Evolutionary conservation across 2,888 invertebrate genomes (phyloP).

Genomic region (Elmis aenea): DNA sequence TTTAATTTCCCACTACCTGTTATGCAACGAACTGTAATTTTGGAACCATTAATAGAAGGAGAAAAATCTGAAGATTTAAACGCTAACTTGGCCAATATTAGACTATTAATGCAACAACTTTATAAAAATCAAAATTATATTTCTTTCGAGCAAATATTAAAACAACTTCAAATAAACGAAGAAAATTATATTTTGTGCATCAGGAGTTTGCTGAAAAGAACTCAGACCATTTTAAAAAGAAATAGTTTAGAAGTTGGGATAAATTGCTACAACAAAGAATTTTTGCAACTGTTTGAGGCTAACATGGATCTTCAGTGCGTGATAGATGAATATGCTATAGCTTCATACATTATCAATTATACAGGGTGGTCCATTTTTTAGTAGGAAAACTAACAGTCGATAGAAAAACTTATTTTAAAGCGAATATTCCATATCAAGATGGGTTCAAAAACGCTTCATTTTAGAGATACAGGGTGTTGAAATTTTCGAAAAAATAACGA

Average conservation of each 20-base stretch:
- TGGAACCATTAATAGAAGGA: conserved; percentile 12
- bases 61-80: too few species aligned
- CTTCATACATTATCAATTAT: conserved; percentile 27
- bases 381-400: too few species aligned
- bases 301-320: conserved; percentile 26
- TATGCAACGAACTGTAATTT: conserved; percentile 13
- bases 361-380: too few species aligned
- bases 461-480: too few species aligned
- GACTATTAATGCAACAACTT: too few species aligned
- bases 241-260: conserved; percentile 19
- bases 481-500: too few species aligned
- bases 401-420: too few species aligned
- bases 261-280: conserved; percentile 24
- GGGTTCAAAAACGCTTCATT: too few species aligned
- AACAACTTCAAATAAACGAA: conserved; percentile 1
- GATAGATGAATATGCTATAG: conserved; percentile 23
- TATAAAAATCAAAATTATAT: too few species aligned
- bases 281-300: conserved; percentile 24
- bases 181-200: background rate
- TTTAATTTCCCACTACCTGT: conserved; percentile 19
- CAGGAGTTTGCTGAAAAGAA: background rate
- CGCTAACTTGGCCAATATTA: too few species aligned
- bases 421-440: too few species aligned
- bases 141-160: conserved; percentile 2
- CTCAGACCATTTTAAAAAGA: conserved; percentile 19